Percentiles rank a stretch among this genome's conserved stretches.
Evolutionary conservation across 2,888 invertebrate species (phyloP).

Genomic region (Aphidius colemani): DNA sequence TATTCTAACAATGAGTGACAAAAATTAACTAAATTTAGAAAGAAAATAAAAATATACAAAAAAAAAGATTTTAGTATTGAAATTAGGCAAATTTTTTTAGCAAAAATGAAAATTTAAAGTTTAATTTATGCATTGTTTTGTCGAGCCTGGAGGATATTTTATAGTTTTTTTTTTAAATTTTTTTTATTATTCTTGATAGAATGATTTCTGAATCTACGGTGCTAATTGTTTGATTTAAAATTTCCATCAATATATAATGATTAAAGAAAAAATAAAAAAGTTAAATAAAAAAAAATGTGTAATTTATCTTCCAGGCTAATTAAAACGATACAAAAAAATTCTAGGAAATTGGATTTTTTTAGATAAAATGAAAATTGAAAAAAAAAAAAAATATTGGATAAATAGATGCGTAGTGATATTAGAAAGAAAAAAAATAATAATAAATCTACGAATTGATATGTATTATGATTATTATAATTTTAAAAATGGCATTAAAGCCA

Average conservation of each 20-base stretch:
- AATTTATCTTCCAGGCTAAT: constrained; percentile 4
- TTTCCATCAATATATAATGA: constrained; percentile 6
- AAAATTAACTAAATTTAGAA: constrained; percentile 9
- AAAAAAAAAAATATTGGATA: neutral
- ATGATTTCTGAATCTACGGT: constrained; percentile 19
- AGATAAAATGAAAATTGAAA: neutral
- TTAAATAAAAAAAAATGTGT: neutral
- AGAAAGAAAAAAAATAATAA: neutral
- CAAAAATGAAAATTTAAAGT: neutral
- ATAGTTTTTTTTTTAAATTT: neutral
- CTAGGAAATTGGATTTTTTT: constrained; percentile 24
- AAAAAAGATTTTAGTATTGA: constrained; percentile 25
- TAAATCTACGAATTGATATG: neutral
- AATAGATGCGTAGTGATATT: constrained; percentile 11
- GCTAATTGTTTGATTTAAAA: constrained; percentile 22
- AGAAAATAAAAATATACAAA: constrained; percentile 23
- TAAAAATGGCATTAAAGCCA: constrained; percentile 28
- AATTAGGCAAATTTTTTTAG: constrained; percentile 38
- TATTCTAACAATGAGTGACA: constrained; percentile 16
- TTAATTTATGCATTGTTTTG: constrained; percentile 1
- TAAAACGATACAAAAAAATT: constrained; percentile 19
- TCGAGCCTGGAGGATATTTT: neutral
- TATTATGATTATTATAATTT: neutral
- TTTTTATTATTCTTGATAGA: constrained; percentile 6
- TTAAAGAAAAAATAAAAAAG: neutral